A percentile compares a stretch with the other conserved stretches of the same genome.
Evolutionary conservation across 2,888 invertebrate genomes (phyloP).

Genomic region (Gymnosoma rotundatum): DNA sequence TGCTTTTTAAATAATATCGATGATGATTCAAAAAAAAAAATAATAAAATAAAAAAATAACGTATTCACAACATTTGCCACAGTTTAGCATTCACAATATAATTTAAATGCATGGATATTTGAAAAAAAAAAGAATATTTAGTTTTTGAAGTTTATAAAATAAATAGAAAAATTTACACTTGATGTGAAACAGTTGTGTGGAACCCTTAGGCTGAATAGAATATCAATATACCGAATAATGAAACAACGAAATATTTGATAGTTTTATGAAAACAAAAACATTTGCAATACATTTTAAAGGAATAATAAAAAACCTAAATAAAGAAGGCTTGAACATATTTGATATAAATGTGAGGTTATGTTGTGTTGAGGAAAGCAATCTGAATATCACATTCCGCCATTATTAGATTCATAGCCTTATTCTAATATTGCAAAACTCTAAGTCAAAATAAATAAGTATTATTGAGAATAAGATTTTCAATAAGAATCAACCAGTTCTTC

Average conservation of each 20-base stretch:
- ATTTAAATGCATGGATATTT: conserved; percentile 2
- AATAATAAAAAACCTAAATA: neutral
- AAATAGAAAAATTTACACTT: conserved; percentile 31
- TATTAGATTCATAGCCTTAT: no score
- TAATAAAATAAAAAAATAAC: no score
- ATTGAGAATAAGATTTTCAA: no score
- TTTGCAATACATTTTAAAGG: neutral
- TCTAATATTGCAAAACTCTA: no score
- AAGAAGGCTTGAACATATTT: no score
- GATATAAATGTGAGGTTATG: no score
- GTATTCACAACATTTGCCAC: conserved; percentile 33
- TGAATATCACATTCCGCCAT: no score
- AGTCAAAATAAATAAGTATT: no score
- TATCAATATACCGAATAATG: conserved; percentile 5
- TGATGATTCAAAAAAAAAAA: conserved; percentile 30
- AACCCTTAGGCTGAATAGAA: conserved; percentile 25
- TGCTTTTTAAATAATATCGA: conserved; percentile 45
- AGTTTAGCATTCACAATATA: conserved; percentile 29
- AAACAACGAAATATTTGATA: neutral
- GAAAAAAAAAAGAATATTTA: neutral
- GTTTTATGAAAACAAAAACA: neutral
- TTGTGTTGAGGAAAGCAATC: no score
- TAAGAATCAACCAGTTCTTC: no score
- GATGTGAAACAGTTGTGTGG: conserved; percentile 1
- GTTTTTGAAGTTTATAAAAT: conserved; percentile 30